Evolutionary conservation across 2,797 vertebrate genomes (phyloP).

Genomic region (Merluccius polli): DNA sequence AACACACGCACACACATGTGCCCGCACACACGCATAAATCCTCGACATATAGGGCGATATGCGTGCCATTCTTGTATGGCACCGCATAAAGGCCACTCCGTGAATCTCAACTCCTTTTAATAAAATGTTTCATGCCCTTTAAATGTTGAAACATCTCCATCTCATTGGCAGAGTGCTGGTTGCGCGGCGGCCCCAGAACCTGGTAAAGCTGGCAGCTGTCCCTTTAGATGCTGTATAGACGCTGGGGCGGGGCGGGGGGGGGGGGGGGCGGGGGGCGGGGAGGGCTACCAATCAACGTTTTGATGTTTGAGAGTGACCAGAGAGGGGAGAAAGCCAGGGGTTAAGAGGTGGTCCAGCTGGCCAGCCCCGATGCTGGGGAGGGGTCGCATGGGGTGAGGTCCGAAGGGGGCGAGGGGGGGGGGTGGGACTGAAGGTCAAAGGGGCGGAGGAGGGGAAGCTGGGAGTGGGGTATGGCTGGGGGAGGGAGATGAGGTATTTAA

Average conservation of each 20-base stretch:
- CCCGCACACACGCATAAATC: not conserved
- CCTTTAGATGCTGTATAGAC: not conserved
- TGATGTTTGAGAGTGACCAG: slow-evolving; percentile 61
- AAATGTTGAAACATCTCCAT: not conserved
- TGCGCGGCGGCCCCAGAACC: not conserved
- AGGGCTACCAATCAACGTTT: slow-evolving; percentile 38
- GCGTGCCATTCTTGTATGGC: not conserved
- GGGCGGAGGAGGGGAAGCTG: slow-evolving; percentile 35
- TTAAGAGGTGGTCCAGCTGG: slow-evolving; percentile 28
- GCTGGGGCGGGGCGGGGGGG: not conserved
- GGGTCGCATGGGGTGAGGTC: slow-evolving; percentile 54
- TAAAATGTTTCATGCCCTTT: too few species aligned
- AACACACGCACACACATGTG: not conserved
- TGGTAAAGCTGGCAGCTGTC: not conserved
- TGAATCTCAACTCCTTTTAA: not conserved
- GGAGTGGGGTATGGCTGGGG: slow-evolving; percentile 28
- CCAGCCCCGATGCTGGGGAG: not conserved
- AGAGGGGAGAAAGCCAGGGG: slow-evolving; percentile 3
- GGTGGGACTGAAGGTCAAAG: slow-evolving; percentile 65
- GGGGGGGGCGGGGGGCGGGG: not conserved
- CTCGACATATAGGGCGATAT: not conserved
- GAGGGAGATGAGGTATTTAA: slow-evolving; percentile 66
- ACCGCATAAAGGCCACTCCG: not conserved
- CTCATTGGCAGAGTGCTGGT: not conserved
- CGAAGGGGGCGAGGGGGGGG: slow-evolving; percentile 17